Base-by-base conservation (phyloP, 2,113 vertebrate species). In the Sakesphorus luctuosus region DNA sequence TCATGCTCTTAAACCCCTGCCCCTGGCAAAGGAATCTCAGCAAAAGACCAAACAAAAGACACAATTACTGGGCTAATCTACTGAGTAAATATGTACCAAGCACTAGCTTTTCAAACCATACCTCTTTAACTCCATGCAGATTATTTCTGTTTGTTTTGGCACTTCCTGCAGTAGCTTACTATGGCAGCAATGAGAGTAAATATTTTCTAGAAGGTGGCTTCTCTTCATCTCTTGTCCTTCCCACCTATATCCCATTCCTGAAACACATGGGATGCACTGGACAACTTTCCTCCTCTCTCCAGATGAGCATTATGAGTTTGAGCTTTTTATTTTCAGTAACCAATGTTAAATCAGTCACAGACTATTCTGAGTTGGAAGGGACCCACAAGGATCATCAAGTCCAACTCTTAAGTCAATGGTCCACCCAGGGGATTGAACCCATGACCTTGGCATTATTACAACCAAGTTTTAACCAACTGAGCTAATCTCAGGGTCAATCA, bases 251-350 rank as follows among this genome's bases (percentile, higher is more conserved):
- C 25, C n/a, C 10, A 5, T 12, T 14, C 24, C 44, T 28, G 50
- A 44, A 31, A n/a, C 44, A 24, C 18, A 7, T 0, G 10, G n/a
- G 53, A 38, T 10, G 28, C 46, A 4, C 2, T 10, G 33, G 33
- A 25, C 46, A 65, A 44, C 20, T 13, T 23, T 49, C 50, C 33
- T 77, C 33, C 66, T 55, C 44, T 2, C 61, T 69, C 56, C 29
- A 18, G 29, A 52, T 3, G 4, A 65, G 40, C 1, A 1, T 29
- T n/a, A 50, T 0, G 1, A 79, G 25, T 44, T 47, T 24, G 25
- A 19, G 21, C 24, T 77, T 31, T 84, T 85, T 20, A 31, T 29
- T 52, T 59, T 33, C n/a, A n/a, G n/a, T n/a, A n/a, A n/a, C n/a
- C n/a, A n/a, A n/a, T n/a, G n/a, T n/a, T n/a, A n/a, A n/a, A n/a